Evolutionary conservation across 2,113 vertebrate species (phyloP).

Genomic region (Phylloscopus trochiloides): DNA sequence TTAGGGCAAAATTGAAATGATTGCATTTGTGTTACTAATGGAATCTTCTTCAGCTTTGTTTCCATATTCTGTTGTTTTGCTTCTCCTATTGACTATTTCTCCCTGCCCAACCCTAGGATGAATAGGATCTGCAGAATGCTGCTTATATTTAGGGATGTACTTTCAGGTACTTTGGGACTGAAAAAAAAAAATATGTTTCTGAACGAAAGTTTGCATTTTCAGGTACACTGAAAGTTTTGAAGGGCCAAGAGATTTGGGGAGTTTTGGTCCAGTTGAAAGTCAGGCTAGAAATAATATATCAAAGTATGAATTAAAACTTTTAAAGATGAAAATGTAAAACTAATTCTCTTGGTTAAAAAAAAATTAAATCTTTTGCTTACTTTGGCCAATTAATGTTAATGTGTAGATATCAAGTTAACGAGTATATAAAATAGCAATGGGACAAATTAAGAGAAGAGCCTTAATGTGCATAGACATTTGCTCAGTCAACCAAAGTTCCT

Average conservation of each 20-base stretch:
- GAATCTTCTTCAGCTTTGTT: not conserved
- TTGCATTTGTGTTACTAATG: not conserved
- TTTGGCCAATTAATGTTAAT: not conserved
- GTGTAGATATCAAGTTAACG: not conserved
- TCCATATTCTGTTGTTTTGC: not conserved
- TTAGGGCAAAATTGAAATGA: not conserved
- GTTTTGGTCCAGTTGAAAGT: not conserved
- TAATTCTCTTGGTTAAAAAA: not conserved
- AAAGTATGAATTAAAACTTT: not conserved
- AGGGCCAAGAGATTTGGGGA: not conserved
- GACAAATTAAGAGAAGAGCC: not conserved
- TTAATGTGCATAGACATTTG: not conserved
- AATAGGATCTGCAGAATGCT: not conserved
- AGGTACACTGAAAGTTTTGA: not conserved
- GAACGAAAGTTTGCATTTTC: not conserved
- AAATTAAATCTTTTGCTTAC: not conserved
- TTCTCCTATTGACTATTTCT: not conserved
- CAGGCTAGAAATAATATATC: not conserved
- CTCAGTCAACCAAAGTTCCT: not conserved
- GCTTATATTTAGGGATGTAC: not conserved
- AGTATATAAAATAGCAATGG: not conserved
- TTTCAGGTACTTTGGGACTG: not conserved
- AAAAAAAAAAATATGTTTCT: not conserved
- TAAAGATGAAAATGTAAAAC: not conserved
- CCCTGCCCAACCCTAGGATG: not conserved